Evolutionary conservation across 2,888 invertebrate species (phyloP).

Genomic region (Drosophila greeni): DNA sequence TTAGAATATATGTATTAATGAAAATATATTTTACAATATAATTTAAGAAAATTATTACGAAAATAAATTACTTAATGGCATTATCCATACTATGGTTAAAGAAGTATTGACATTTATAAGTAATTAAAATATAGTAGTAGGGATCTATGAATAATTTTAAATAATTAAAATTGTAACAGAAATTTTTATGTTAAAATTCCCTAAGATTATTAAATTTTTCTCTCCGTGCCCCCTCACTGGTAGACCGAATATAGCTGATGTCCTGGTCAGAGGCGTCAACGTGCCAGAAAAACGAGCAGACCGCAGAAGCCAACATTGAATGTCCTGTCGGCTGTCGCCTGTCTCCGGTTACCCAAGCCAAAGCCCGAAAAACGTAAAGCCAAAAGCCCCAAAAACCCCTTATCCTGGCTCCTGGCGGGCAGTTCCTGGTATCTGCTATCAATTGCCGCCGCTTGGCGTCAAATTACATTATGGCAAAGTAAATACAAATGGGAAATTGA

Average conservation of each 20-base stretch:
- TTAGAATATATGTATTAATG: too few relatives aligned
- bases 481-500: constrained; percentile 55
- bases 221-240: constrained; percentile 6
- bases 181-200: not conserved
- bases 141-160: not conserved
- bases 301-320: constrained; percentile 51
- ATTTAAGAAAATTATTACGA: not conserved
- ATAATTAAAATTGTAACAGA: not conserved
- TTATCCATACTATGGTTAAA: not conserved
- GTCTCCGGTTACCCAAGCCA: constrained; percentile 23
- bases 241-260: constrained; percentile 30
- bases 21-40: not conserved
- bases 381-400: constrained; percentile 15
- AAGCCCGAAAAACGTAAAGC: constrained; percentile 4
- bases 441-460: constrained; percentile 53
- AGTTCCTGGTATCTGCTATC: constrained; percentile 46
- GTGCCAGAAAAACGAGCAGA: constrained; percentile 49
- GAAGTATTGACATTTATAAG: not conserved
- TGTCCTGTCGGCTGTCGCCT: constrained; percentile 25
- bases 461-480: constrained; percentile 55
- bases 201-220: not conserved
- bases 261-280: constrained; percentile 54
- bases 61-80: not conserved
- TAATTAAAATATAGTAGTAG: too few relatives aligned
- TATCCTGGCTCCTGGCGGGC: constrained; percentile 19